A percentile compares a stretch with the other conserved stretches of the same genome.
These are phyloP conservation scores for Palythoa caribaeorum DNA, from an alignment of 92 coral and sea anemone genomes.

Conservation along the genomic window DNA sequence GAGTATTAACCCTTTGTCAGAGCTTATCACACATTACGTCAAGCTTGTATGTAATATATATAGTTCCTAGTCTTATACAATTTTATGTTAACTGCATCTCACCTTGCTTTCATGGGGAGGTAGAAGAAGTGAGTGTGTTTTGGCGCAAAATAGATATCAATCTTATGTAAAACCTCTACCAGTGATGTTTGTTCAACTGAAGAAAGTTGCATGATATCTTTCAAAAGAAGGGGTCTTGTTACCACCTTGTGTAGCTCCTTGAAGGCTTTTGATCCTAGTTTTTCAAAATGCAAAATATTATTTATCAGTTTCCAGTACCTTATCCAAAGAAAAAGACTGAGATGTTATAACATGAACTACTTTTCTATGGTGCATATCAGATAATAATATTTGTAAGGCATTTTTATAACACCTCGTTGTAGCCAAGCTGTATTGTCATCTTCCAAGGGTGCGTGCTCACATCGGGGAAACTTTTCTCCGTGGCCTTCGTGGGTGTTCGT, in stretches of 20 bases:
- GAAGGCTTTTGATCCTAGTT: conserved; percentile 42
- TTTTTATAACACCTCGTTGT: neutral
- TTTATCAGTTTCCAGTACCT: neutral
- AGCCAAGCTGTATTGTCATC: conserved; percentile 5
- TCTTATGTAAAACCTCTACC: conserved; percentile 56
- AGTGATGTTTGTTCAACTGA: conserved; percentile 55
- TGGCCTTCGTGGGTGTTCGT: conserved; percentile 53
- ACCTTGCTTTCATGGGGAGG: conserved; percentile 68
- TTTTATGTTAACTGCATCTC: neutral
- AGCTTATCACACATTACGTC: too few relatives aligned
- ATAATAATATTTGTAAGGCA: too few relatives aligned
- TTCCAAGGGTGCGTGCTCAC: conserved; percentile 48
- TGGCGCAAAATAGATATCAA: conserved; percentile 63
- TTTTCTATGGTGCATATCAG: too few relatives aligned
- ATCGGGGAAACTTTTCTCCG: conserved; percentile 36
- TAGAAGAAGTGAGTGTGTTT: conserved; percentile 63
- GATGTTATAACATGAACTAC: too few relatives aligned
- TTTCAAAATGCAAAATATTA: conserved; percentile 1
- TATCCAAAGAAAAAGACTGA: too few relatives aligned
- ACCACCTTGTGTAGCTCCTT: conserved; percentile 56
- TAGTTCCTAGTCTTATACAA: too few relatives aligned
- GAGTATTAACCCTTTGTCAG: too few relatives aligned
- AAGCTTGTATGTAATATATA: too few relatives aligned
- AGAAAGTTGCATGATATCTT: conserved; percentile 49
- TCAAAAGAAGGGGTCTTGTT: conserved; percentile 35